Conservation (phyloP, 2,797 vertebrate species). For the Cossypha dichroa region DNA sequence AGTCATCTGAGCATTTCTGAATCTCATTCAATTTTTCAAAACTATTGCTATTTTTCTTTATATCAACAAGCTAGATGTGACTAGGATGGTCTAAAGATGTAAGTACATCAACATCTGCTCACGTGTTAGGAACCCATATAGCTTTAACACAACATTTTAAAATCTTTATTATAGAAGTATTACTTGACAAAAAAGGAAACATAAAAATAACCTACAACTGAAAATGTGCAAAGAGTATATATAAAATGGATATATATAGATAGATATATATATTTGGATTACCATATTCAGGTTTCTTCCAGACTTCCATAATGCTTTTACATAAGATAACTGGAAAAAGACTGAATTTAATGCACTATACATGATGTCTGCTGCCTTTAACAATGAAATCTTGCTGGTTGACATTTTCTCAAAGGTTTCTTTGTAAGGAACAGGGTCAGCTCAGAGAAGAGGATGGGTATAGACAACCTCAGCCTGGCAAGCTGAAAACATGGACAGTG, state of each 20-base stretch:
- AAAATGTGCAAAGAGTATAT: not conserved
- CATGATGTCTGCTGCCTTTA: not conserved
- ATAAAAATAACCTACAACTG: constrained; percentile 10
- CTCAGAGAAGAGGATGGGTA: not conserved
- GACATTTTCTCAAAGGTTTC: not conserved
- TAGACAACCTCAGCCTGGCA: not conserved
- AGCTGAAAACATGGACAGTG: not conserved
- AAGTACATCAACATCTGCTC: not conserved
- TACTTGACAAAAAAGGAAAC: not conserved
- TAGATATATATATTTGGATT: not conserved
- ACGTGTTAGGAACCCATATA: not conserved
- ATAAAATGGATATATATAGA: not conserved
- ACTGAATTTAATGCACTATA: not conserved
- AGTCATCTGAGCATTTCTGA: not conserved
- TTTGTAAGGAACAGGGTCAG: not conserved
- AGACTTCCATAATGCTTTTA: not conserved
- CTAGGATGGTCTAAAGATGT: not conserved
- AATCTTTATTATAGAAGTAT: not conserved
- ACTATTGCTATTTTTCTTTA: not conserved
- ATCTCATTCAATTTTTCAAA: not conserved
- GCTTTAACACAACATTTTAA: not conserved
- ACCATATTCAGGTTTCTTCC: not conserved
- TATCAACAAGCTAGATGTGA: not conserved
- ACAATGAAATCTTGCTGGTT: not conserved
- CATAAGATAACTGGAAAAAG: not conserved